Evolutionary conservation across 2,888 invertebrate genomes (phyloP).

Genomic region (Lithophane socia): DNA sequence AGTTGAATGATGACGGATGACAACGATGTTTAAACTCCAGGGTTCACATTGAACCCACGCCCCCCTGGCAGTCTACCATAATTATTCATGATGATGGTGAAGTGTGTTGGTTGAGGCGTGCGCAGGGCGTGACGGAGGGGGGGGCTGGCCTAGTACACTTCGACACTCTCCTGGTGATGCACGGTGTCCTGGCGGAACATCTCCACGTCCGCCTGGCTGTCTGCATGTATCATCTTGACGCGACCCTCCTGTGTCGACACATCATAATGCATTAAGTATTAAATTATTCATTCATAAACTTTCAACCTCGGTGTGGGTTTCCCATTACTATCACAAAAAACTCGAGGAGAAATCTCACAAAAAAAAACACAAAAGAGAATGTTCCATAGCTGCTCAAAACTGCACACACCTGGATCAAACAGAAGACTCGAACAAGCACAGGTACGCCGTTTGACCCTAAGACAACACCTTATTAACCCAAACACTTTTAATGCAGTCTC

Average conservation of each 20-base stretch:
- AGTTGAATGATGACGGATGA: background rate
- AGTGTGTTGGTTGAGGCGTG: background rate
- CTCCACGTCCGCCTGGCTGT: constrained; percentile 94
- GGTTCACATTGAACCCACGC: background rate
- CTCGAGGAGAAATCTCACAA: background rate
- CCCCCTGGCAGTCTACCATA: background rate
- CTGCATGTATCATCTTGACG: constrained; percentile 91
- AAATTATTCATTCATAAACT: background rate
- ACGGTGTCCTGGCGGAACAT: constrained; percentile 93
- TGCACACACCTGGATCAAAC: constrained; percentile 39
- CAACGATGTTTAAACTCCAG: background rate
- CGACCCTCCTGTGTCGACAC: constrained; percentile 81
- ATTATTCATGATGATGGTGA: background rate
- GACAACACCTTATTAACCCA: constrained; percentile 24
- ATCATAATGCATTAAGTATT: background rate
- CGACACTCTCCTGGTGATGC: constrained; percentile 89
- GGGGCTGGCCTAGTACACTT: constrained; percentile 81
- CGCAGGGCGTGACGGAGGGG: background rate
- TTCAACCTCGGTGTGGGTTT: background rate
- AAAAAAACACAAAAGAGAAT: background rate
- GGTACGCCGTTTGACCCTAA: constrained; percentile 40
- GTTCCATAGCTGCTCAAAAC: background rate
- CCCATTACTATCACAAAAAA: too few relatives aligned
- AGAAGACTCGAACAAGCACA: constrained; percentile 46
- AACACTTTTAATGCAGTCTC: background rate